These are phyloP conservation scores for Ardeotis arabs DNA, from an alignment of 2,113 vertebrate species.

Conservation along the genomic window DNA sequence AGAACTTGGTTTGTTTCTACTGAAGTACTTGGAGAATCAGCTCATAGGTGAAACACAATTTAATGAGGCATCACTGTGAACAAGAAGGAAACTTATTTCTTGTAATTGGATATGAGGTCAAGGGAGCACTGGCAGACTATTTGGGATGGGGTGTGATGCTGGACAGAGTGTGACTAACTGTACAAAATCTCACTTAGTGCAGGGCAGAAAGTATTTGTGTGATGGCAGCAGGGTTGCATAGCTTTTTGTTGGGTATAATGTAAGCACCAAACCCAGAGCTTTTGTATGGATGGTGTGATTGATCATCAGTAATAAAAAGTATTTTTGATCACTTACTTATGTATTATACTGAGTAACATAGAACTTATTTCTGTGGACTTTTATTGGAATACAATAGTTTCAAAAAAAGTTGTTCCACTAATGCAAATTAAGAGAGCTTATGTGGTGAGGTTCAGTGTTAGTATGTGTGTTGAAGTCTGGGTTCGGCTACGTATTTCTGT, in stretches of 20 bases:
- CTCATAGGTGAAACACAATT: not conserved
- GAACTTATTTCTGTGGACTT: not conserved
- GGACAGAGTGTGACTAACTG: not conserved
- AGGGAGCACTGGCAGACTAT: not conserved
- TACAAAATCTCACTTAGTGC: not conserved
- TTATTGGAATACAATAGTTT: not conserved
- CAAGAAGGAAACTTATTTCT: not conserved
- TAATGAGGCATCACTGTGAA: not conserved
- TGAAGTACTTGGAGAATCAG: not conserved
- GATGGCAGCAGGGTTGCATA: not conserved
- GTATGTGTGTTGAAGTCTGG: not conserved
- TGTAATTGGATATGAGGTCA: not conserved
- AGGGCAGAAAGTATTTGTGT: not conserved
- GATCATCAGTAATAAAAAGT: not conserved
- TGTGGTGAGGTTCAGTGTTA: not conserved
- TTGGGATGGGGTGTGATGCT: not conserved
- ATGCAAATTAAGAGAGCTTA: not conserved
- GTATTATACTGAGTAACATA: not conserved
- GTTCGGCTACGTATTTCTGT: not conserved
- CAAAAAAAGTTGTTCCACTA: accelerated
- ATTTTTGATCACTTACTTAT: not conserved
- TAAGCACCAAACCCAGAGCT: not conserved
- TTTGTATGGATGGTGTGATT: not conserved
- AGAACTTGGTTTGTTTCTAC: not conserved
- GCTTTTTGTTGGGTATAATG: not conserved